Base-by-base conservation (phyloP, 2,797 vertebrate genomes). In the Gastrophryne carolinensis region DNA sequence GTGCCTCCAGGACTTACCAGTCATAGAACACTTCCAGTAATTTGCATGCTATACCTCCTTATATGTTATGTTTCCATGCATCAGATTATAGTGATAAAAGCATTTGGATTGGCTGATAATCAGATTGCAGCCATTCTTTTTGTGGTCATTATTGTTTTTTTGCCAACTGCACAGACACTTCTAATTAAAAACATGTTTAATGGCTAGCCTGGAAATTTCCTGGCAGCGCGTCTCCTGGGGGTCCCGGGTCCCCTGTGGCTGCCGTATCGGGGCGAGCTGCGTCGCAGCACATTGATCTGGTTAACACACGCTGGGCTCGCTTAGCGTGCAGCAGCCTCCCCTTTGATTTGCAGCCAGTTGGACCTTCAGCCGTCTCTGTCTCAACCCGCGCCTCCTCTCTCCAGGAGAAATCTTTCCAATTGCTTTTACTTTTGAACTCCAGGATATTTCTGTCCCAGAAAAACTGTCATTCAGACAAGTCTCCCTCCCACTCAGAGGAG, bases 311-410 rank as follows among this genome's bases (percentile, higher is more conserved):
- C 35, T 65, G 60, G 61, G 27, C 50, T 70, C 39, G 71, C 52
- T 72, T 72, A 52, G 75, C 75, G 21, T 11, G 2, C 52, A 19
- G 60, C 52, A 21, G 29, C 41, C 60, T 63, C 41, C 63, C 68
- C 67, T 78, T 78, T 78, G 75, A 78, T 72, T 58, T 71, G 52
- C 8, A n/a, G 75, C 75, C 75, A 78, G 68, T 71, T 78, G 75
- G 75, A 72, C 52, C 60, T 72, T 67, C 67, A 19, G 52, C 60
- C 32, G 57, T 50, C 67, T 71, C 61, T 78, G 75, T 68, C 75
- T 72, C 75, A 65, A 58, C 60, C 72, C 67, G 65, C n/a, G n/a
- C n/a, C n/a, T n/a, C n/a, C 60, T 78, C 75, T 72, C 75, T 78
- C 75, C 75, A 78, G 53, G 41, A 68, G 54, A 72, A 72, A 65